Evolutionary conservation across 1,140 invertebrate genomes (phyloP), one percentile per base, ranked within the genome.

Genomic region (Eufriesea mexicana): DNA sequence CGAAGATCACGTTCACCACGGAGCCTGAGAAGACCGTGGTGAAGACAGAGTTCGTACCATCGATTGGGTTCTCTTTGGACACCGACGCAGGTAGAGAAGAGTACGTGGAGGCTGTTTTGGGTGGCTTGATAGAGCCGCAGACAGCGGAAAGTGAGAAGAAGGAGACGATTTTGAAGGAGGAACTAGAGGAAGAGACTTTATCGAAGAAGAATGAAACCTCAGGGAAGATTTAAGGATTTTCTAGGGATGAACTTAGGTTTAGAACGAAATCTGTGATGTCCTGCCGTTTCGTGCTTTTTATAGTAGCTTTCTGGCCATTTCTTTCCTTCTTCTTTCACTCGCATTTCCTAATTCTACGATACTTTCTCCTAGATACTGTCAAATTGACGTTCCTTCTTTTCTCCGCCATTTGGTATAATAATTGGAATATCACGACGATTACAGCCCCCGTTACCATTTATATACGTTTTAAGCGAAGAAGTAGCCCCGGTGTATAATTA

Each of bases 11-110:
- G 16, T 42, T 35, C 1, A 68, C 66, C 5, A 77, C 83, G 0
- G 83, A 87, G 51, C 35, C 76, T 1, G 57, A 16, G 23, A 90
- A 85, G 71, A 89, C 86, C 8, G 68, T 89, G 0, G 88, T 93
- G 4, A 90, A 93, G 77, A 94, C 92, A 0, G 92, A 94, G 83
- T 90, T 94, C 5, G 81, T 94, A 18, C 92, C 93, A 28, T 92
- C 93, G 18, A 55, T 94, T 1, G 90, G 92, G 70, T 94, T 94
- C 42, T 89, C 92, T 10, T 85, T 94, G 0, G 91, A 93, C 49
- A 93, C 91, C 2, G 87, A 89, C 10, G 79, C 91, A 25, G 93
- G 90, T 4, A 89, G 90, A 12, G 85, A 92, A 16, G 90, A 92
- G 49, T 94, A 92, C 64, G 89, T 91, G 2, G 89, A 94, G 28